A percentile compares a stretch with the other conserved stretches of the same genome.
Evolutionary conservation across 2,797 vertebrate species (phyloP).

Genomic region (Catostomus latipinnis): DNA sequence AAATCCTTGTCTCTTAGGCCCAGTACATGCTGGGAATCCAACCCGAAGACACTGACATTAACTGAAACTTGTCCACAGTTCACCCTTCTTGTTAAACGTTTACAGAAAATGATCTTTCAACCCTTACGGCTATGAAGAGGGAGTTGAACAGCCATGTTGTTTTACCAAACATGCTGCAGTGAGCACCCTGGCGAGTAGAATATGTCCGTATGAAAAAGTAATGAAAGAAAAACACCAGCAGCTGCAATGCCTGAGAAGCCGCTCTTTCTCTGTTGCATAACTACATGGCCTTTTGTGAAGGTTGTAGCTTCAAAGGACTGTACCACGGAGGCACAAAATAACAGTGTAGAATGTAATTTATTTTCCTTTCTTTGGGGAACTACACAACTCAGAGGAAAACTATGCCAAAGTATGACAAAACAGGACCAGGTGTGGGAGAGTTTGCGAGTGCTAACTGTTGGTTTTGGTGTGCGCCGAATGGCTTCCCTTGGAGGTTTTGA

Average conservation of each 20-base stretch:
- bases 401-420: constrained; percentile 38
- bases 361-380: constrained; percentile 52
- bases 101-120: constrained; percentile 49
- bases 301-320: constrained; percentile 40
- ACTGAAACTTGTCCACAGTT: constrained; percentile 57
- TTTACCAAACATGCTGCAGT: constrained; percentile 44
- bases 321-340: constrained; percentile 42
- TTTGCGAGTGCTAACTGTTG: constrained; percentile 25
- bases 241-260: constrained; percentile 28
- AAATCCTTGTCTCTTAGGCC: constrained; percentile 1
- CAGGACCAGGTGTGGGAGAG: constrained; percentile 28
- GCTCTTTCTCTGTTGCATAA: constrained; percentile 49
- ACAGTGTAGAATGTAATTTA: constrained; percentile 44
- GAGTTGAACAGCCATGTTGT: constrained; percentile 46
- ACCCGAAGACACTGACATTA: constrained; percentile 53
- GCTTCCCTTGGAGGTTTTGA: constrained; percentile 21
- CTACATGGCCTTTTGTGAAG: constrained; percentile 37
- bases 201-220: constrained; percentile 50
- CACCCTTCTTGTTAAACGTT: constrained; percentile 56
- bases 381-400: constrained; percentile 27
- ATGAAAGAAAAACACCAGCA: constrained; percentile 54
- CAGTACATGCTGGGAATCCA: constrained; percentile 42
- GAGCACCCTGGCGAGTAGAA: constrained; percentile 42
- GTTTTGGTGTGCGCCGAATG: constrained; percentile 15
- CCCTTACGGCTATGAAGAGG: constrained; percentile 27